Base-by-base conservation (phyloP, 2,797 vertebrate genomes). In the Rhadinocentrus ornatus region DNA sequence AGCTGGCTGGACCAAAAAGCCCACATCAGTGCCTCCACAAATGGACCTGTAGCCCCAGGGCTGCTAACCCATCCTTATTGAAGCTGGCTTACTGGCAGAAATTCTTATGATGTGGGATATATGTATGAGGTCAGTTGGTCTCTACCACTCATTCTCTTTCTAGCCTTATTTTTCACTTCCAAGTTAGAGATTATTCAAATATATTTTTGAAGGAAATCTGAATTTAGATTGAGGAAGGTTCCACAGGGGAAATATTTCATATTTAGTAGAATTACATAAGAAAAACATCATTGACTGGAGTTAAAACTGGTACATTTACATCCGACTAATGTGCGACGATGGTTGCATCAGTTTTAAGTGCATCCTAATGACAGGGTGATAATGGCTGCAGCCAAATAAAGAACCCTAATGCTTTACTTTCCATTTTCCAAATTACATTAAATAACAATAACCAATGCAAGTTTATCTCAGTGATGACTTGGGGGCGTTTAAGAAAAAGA, bases 1-100 rank as follows among this genome's bases (percentile, higher is more conserved):
- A 89, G 82, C 77, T 78, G 82, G 76, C 62, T 75, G 74, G 75
- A 80, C 78, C 82, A 26, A 66, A 86, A 83, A 84, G 77, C 83
- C 35, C 78, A 78, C 86, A 88, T 90, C 82, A 88, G 73, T 76
- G 71, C 71, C 59, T 82, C 77, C 69, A 73, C 77, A 87, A 86
- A 81, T 77, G 86, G 80, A 77, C 66, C 77, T 27, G 0, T 81
- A 76, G 57, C 53, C 69, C 75, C 41, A 41, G 78, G 80, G 83
- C 75, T 74, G 3, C 73, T 81, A 80, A 78, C 74, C 75, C 74
- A 39, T 39, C 77, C 85, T 77, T 67, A 83, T 86, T 79, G 69
- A 73, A 80, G 67, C 74, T 74, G 80, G 66, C 54, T 85, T 78
- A 81, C 69, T 72, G 72, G 48, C 27, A 80, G 65, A 61, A 78